Percentiles rank a stretch among this genome's conserved stretches.
Evolutionary conservation across 1,140 invertebrate species (phyloP).

Genomic region (Brachionus manjavacas): DNA sequence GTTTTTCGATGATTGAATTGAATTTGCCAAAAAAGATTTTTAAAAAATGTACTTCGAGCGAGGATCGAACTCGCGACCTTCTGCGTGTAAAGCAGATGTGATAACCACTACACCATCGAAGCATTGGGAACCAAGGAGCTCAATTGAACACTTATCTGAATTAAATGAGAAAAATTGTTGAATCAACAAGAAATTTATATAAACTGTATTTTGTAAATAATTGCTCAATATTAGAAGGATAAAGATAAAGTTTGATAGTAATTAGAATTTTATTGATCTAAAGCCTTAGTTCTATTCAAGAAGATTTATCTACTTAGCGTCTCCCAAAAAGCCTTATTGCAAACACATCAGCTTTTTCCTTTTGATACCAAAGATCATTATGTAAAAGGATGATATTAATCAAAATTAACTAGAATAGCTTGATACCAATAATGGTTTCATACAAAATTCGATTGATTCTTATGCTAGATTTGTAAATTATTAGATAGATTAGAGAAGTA

Average conservation of each 20-base stretch:
- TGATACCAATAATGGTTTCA: background rate
- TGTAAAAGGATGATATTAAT: background rate
- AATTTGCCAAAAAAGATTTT: background rate
- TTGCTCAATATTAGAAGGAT: background rate
- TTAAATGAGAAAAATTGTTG: background rate
- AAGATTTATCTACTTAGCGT: background rate
- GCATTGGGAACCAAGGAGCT: background rate
- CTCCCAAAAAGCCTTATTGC: background rate
- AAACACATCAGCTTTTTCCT: background rate
- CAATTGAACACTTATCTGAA: background rate
- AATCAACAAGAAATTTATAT: slow-evolving; percentile 1
- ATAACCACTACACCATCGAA: slow-evolving; percentile 47
- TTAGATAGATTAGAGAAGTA: background rate
- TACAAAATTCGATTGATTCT: background rate
- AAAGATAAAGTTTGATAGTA: slow-evolving; percentile 24
- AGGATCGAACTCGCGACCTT: slow-evolving; percentile 46
- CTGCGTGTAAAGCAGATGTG: slow-evolving; percentile 47
- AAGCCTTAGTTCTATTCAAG: background rate
- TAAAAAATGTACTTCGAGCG: slow-evolving; percentile 45
- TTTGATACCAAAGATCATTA: slow-evolving; percentile 8
- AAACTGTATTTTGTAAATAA: background rate
- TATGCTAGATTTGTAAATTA: background rate
- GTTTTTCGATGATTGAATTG: background rate
- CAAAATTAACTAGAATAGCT: background rate
- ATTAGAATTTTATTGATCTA: slow-evolving; percentile 12